Evolutionary conservation across 1,140 invertebrate genomes (phyloP), one percentile per base, ranked within the genome.

Genomic region (Mactra quadrangularis): DNA sequence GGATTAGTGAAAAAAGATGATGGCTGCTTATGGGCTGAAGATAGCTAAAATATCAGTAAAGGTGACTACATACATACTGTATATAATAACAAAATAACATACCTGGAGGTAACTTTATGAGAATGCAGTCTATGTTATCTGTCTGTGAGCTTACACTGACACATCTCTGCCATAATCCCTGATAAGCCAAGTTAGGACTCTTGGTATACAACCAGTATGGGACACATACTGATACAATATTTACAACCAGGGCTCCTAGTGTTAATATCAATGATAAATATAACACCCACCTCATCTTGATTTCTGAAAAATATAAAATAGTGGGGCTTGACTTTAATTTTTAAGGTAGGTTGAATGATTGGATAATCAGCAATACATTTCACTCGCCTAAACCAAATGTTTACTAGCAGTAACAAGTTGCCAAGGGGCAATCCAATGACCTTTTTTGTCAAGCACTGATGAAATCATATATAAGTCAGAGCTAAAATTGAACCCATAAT

Each of bases 81-180:
- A 62, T 31, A 31, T 7, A 35, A 62, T n/a, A 27, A 4, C 17
- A 31, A 59, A 11, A 6, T n/a, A 22, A n/a, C 76, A 25, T 38
- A 81, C 77, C 77, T 60, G 77, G 77, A 3, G 77, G 64, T 13
- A 81, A 38, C 41, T 35, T 29, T 29, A 81, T 81, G 9, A 81
- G 33, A 22, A 57, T 38, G 45, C 77, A 81, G 11, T 59, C 53
- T 7, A 68, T 11, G 27, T 35, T 64, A 31, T 38, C 45, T 17
- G n/a, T 31, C 19, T 33, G 45, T 47, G 25, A 1, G 3, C 31
- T 7, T 52, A 9, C 11, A 29, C 50, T 27, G 13, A 19, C 31
- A 27, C 77, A 81, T n/a, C 55, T 70, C 50, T 71, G 35, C 77
- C 77, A 81, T 15, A 81, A 38, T 11, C 77, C 77, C 47, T 71